Evolutionary conservation across 2,888 invertebrate genomes (phyloP), one percentile per base, ranked within the genome.

Genomic region (Rhyacophila evoluta): DNA sequence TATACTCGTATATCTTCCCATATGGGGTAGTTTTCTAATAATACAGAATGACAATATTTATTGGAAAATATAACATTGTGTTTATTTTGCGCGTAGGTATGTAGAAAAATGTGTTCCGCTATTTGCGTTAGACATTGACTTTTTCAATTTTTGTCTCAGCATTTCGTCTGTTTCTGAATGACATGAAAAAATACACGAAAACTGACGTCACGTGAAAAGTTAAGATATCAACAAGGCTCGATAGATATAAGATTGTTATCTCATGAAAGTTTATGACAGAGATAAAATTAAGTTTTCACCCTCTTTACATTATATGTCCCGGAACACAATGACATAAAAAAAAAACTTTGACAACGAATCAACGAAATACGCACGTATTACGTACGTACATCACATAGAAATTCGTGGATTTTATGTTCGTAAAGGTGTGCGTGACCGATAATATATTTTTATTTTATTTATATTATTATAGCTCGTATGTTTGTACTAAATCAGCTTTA

Each of bases 201-300:
- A 15, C n/a, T 41, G 19, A 11, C 29, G 1, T 27, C 12, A 29
- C n/a, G n/a, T 28, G 69, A n/a, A 69, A 69, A 69, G 69, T 69
- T 29, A 29, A 69, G 29, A 29, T 69, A 69, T 69, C 28, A 69
- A 69, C 69, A 15, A 19, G 28, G 28, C 12, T 69, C 28, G 10
- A 33, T 69, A 69, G 19, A 28, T 69, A 5, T 1, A 29, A 28
- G 77, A 77, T 73, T 37, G 36, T 73, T 73, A 77, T 77, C 77
- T 36, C 38, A 25, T 15, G 29, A 74, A 74, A 41, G 74, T 74
- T 74, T 74, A 67, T 36, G 67, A 37, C 37, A 37, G 73, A 41
- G 41, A 72, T 77, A 77, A 73, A 69, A 73, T 77, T 73, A 77
- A 77, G 72, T 77, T 77, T 77, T 29, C 72, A 70, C 38, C 71